Evolutionary conservation across 1,140 invertebrate species (phyloP).

Genomic region (Bombus ignitus): DNA sequence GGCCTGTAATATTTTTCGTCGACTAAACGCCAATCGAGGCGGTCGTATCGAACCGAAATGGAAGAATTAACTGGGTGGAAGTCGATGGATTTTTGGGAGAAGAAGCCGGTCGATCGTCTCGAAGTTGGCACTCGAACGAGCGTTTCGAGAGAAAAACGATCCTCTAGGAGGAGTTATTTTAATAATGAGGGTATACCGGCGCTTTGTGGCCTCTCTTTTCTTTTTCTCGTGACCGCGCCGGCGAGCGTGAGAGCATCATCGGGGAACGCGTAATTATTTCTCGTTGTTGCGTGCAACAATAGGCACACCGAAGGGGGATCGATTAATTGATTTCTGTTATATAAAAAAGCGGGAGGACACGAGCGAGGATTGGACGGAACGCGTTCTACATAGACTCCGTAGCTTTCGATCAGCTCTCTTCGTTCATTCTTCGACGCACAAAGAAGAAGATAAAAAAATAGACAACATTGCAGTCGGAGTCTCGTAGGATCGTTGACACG

Average conservation of each 20-base stretch:
- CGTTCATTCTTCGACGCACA: not conserved
- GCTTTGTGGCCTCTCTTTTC: conserved; percentile 49
- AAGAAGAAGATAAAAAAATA: not conserved
- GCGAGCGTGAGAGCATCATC: conserved; percentile 27
- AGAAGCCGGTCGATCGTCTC: not conserved
- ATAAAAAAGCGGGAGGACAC: conserved; percentile 49
- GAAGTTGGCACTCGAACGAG: conserved; percentile 25
- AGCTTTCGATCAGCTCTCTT: not conserved
- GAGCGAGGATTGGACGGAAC: not conserved
- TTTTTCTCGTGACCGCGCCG: conserved; percentile 39
- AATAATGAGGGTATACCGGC: conserved; percentile 50
- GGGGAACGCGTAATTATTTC: conserved; percentile 43
- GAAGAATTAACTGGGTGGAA: not conserved
- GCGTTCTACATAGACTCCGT: not conserved
- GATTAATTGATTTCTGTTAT: conserved; percentile 68
- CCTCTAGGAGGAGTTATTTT: conserved; percentile 49
- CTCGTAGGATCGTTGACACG: conserved; percentile 54
- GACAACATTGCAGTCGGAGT: not conserved
- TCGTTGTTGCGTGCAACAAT: conserved; percentile 57
- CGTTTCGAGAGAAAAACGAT: conserved; percentile 37
- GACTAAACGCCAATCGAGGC: not conserved
- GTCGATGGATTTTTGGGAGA: not conserved
- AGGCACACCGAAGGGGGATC: conserved; percentile 37
- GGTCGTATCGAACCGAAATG: not conserved
- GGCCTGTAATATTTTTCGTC: not conserved